phyloP scores from a whole-genome alignment of 2,888 invertebrate genomes.

The Lochmaea crataegi region DNA sequence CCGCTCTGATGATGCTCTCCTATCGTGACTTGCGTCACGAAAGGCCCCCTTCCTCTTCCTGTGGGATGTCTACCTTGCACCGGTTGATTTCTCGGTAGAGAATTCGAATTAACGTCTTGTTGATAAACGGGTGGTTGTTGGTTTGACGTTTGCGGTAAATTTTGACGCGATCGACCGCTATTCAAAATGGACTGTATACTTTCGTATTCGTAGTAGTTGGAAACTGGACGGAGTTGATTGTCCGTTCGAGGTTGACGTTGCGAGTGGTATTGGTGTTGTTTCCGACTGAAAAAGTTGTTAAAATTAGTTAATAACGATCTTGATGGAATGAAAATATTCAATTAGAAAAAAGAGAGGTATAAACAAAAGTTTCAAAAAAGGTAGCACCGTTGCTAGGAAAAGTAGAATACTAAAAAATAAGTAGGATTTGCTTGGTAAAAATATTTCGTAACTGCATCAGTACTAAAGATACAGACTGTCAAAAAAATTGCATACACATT shows the following conservation, averaged over 20 bases:
- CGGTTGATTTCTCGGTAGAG: constrained; percentile 55
- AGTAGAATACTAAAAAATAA: too few relatives aligned
- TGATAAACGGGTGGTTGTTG: constrained; percentile 44
- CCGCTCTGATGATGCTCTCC: constrained; percentile 66
- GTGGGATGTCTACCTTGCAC: constrained; percentile 45
- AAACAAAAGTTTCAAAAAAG: too few relatives aligned
- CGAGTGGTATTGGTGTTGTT: constrained; percentile 76
- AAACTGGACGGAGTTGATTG: constrained; percentile 75
- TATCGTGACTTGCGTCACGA: constrained; percentile 73
- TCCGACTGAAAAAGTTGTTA: constrained; percentile 65
- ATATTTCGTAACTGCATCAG: too few relatives aligned
- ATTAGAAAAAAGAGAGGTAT: too few relatives aligned
- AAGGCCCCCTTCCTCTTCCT: constrained; percentile 67
- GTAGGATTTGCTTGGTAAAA: too few relatives aligned
- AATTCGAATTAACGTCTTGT: constrained; percentile 59
- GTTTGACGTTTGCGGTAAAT: constrained; percentile 51
- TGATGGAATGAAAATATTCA: too few relatives aligned
- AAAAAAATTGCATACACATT: too few relatives aligned
- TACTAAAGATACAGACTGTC: too few relatives aligned
- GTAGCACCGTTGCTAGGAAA: too few relatives aligned
- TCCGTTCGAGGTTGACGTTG: constrained; percentile 68
- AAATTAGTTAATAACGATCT: not conserved
- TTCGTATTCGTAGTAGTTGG: constrained; percentile 89
- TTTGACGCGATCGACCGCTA: constrained; percentile 50
- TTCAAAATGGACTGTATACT: constrained; percentile 75